phyloP scores from a whole-genome alignment of 2,797 vertebrate species.

The Coregonus sp. region DNA sequence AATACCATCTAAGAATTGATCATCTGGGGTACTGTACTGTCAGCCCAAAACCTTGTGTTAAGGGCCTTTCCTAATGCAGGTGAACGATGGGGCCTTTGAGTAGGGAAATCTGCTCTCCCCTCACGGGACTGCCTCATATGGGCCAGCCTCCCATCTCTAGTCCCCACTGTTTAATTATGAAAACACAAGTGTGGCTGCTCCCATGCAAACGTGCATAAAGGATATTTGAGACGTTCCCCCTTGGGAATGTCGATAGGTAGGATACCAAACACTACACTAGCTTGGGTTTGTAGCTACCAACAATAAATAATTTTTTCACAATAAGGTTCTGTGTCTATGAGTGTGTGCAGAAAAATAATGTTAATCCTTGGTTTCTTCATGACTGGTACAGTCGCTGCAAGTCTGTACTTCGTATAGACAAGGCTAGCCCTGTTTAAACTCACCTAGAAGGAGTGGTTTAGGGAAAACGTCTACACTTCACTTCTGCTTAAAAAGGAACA shows the following conservation, averaged over 20 bases:
- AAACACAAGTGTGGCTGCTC: constrained; percentile 29
- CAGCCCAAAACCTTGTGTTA: too few species aligned
- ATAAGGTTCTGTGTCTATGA: too few species aligned
- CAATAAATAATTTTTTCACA: neutral
- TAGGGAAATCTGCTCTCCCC: neutral
- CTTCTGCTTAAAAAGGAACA: neutral
- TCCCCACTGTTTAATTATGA: constrained; percentile 61
- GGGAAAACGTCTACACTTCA: neutral
- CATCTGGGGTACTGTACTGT: too few species aligned
- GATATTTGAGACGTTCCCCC: constrained; percentile 13
- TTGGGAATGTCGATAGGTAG: neutral
- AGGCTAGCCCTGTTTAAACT: neutral
- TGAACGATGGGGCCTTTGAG: neutral
- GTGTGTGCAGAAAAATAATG: constrained; percentile 25
- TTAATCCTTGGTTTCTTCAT: constrained; percentile 42
- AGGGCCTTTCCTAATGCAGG: neutral
- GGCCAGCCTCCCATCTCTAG: constrained; percentile 38
- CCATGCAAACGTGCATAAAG: constrained; percentile 43
- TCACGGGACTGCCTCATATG: constrained; percentile 21
- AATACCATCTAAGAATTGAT: too few species aligned
- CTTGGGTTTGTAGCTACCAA: too few species aligned
- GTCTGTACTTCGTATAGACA: constrained; percentile 11
- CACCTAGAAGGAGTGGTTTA: neutral
- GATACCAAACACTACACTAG: too few species aligned
- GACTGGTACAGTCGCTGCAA: constrained; percentile 11